Evolutionary conservation across 2,113 vertebrate genomes (phyloP).

Genomic region (Mobula hypostoma): DNA sequence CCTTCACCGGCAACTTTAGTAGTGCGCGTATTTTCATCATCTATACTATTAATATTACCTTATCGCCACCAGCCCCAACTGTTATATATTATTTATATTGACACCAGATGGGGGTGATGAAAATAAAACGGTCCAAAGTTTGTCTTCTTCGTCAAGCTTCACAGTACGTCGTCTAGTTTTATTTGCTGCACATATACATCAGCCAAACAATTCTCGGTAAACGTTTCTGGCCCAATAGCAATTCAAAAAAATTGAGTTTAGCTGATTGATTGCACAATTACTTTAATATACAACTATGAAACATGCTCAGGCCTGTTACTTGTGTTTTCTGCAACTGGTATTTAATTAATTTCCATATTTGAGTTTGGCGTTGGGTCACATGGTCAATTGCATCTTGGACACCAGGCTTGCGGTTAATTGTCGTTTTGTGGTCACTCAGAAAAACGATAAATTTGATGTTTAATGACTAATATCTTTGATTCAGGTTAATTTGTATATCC

Average conservation of each 20-base stretch:
- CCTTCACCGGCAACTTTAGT: no score
- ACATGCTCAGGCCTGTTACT: neutral
- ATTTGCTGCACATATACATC: no score
- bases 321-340: neutral
- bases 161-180: neutral
- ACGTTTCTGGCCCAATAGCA: neutral
- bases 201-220: neutral
- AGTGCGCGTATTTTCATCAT: no score
- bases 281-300: neutral
- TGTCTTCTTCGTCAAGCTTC: neutral
- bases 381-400: neutral
- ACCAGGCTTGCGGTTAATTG: neutral
- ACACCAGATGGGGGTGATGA: no score
- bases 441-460: neutral
- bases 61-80: no score
- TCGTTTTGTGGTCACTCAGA: neutral
- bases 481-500: neutral
- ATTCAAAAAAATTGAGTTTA: neutral
- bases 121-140: no score
- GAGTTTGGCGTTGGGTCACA: no score
- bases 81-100: no score
- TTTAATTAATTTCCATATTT: neutral
- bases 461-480: neutral
- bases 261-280: neutral
- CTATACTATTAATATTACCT: no score